Evolutionary conservation across 2,113 vertebrate genomes (phyloP), one percentile per base, ranked within the genome.

Genomic region (Gobius niger): DNA sequence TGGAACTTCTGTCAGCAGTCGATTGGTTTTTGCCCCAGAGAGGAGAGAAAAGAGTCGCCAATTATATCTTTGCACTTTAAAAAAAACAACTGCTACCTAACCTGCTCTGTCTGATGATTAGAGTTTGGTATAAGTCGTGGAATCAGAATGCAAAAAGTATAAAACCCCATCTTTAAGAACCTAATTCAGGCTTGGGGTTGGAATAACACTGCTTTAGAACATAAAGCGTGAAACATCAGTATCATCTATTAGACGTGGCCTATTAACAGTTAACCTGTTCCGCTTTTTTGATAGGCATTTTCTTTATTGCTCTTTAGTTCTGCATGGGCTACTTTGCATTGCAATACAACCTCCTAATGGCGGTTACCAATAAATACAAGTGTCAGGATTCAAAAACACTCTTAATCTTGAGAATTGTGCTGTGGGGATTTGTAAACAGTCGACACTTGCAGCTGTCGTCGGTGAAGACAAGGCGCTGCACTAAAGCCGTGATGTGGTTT

Each of bases 21-120:
- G 66, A 73, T 87, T 83, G 68, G 56, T 84, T 71, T 82, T 69
- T 63, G 72, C 73, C 50, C 67, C 18, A 47, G 75, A 77, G 76
- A 78, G 44, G 51, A 60, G 11, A 71, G 51, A 49, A 49, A 61
- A 19, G 14, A 62, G 15, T 40, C 52, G 47, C 57, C 71, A 82
- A 19, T 77, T 72, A 74, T 40, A 15, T 72, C 56, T 24, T 6
- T 47, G 61, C 60, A 73, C 83, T 52, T 81, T 15, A 81, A 82
- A 78, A 61, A 56, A 6, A 24, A 46, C 46, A 34, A 34, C 24
- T 34, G 24, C 24, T 70, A 65, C 49, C 72, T 51, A 68, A 18
- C 47, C 77, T 72, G 44, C 60, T 68, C 68, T 82, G 24, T 34
- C 24, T 34, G 24, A 34, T 34, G 24, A 34, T 34, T 4, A 2